Conservation (phyloP, 2,888 invertebrate species). For the Andrena minutula region DNA sequence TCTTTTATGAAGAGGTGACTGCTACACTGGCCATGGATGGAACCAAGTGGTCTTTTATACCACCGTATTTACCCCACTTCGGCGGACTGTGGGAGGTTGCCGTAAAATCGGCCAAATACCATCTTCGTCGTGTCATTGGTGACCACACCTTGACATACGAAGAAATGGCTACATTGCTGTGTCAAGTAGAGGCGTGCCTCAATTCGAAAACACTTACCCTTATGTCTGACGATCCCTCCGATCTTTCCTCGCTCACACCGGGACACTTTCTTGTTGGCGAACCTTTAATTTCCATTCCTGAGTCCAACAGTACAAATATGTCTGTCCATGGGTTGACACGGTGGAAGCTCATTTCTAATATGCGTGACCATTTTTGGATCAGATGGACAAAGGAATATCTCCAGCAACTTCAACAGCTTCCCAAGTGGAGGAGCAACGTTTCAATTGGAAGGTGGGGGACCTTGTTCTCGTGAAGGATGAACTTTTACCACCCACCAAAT, state of each 20-base stretch:
- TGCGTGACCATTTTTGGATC: background rate
- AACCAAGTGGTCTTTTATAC: background rate
- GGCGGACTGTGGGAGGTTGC: background rate
- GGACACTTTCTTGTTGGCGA: background rate
- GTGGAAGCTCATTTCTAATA: background rate
- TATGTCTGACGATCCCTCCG: background rate
- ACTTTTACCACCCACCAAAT: background rate
- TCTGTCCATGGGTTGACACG: background rate
- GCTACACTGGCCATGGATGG: background rate
- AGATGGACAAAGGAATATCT: background rate
- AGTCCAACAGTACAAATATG: background rate
- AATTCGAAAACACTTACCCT: background rate
- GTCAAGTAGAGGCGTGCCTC: too few relatives aligned
- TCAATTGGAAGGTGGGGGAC: background rate
- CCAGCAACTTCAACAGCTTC: background rate
- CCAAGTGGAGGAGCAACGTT: background rate
- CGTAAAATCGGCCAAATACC: slow-evolving; percentile 1
- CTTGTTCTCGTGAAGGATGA: background rate
- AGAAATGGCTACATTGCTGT: background rate
- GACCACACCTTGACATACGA: background rate
- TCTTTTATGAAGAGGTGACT: too few relatives aligned
- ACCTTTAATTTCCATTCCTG: background rate
- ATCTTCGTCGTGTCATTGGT: background rate
- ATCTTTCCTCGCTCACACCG: background rate
- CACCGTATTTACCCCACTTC: background rate